Conservation (phyloP, 2,797 vertebrate genomes). For the Poecilia gillii region DNA sequence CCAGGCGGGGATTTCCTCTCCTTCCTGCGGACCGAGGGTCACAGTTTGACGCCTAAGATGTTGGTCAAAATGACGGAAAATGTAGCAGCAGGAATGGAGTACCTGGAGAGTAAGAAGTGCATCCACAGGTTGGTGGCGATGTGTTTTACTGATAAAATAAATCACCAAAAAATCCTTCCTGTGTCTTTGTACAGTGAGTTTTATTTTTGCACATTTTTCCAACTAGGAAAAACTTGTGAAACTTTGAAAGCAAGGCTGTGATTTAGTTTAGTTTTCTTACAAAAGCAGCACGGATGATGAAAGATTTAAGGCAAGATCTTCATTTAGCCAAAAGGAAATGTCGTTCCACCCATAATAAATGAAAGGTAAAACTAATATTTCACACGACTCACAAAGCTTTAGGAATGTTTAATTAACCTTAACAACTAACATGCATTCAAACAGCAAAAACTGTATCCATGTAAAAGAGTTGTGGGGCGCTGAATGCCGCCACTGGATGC, state of each 20-base stretch:
- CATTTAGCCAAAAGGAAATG: not conserved
- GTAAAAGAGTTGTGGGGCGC: not conserved
- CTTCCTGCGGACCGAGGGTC: conserved; percentile 86
- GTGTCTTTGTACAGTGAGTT: not conserved
- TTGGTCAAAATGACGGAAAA: conserved; percentile 91
- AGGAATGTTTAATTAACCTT: not conserved
- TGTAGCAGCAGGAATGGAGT: conserved; percentile 92
- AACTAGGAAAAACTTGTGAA: not conserved
- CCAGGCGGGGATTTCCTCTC: conserved; percentile 94
- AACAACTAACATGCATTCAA: not conserved
- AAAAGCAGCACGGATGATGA: not conserved
- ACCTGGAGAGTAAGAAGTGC: conserved; percentile 93
- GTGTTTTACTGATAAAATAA: not conserved
- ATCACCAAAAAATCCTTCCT: not conserved
- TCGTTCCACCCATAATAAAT: not conserved
- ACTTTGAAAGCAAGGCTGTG: not conserved
- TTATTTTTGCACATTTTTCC: not conserved
- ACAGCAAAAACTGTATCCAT: not conserved
- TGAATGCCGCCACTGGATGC: not conserved
- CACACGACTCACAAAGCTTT: not conserved
- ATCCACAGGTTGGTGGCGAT: conserved; percentile 88
- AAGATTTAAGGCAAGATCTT: not conserved
- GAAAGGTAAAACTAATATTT: not conserved
- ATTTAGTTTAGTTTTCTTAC: not conserved
- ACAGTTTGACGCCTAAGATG: conserved; percentile 80